phyloP scores from a whole-genome alignment of 2,888 invertebrate species.

The Himalopsyche japonica region DNA sequence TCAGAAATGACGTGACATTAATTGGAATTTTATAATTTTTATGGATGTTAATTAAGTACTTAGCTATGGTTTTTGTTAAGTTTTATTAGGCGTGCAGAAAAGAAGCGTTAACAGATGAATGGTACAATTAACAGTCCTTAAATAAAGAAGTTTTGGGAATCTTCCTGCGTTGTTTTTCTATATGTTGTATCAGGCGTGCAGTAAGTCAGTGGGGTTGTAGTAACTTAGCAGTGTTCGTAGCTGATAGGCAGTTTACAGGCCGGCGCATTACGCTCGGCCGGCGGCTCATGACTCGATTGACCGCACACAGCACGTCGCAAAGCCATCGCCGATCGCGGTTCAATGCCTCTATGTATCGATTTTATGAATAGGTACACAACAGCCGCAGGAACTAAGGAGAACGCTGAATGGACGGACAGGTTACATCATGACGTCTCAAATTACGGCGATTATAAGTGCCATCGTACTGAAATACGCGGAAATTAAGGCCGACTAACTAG shows the following conservation, averaged over 20 bases:
- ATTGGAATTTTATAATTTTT: too few species aligned
- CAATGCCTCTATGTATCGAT: not conserved
- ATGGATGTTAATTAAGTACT: too few species aligned
- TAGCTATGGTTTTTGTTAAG: too few species aligned
- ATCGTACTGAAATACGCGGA: too few species aligned
- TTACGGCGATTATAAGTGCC: not conserved
- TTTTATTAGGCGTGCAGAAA: not conserved
- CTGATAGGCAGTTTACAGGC: too few species aligned
- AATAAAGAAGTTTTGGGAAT: too few species aligned
- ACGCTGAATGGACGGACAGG: not conserved
- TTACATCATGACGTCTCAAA: not conserved
- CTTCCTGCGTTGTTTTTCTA: too few species aligned
- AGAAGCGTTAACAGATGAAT: not conserved
- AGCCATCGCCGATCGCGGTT: not conserved
- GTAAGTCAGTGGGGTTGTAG: not conserved
- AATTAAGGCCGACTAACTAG: too few species aligned
- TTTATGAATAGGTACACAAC: not conserved
- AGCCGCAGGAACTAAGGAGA: not conserved
- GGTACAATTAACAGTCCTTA: too few species aligned
- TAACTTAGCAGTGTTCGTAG: not conserved
- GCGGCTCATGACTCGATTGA: not conserved
- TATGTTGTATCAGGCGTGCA: too few species aligned
- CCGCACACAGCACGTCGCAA: not conserved
- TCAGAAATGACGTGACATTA: too few species aligned
- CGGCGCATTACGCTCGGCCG: not conserved